A percentile compares a stretch with the other conserved stretches of the same genome.
phyloP scores from a whole-genome alignment of 2,797 vertebrate genomes.

The Peromyscus nudipes region DNA sequence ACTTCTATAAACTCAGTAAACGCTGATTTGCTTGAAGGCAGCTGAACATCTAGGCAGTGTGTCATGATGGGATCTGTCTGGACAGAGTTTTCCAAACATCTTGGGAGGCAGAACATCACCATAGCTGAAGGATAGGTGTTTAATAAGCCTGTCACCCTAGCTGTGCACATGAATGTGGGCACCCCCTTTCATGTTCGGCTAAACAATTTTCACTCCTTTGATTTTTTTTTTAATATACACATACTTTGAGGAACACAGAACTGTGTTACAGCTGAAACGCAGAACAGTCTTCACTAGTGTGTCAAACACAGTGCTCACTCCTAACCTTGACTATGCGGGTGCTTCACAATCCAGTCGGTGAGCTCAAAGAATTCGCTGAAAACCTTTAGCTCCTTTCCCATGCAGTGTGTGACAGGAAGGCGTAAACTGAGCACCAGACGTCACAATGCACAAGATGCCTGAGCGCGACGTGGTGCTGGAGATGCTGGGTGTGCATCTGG shows the following conservation, averaged over 20 bases:
- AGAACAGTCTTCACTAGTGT: rapidly evolving
- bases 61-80: background rate
- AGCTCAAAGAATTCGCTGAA: background rate
- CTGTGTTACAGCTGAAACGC: rapidly evolving
- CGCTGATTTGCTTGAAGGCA: background rate
- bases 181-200: background rate
- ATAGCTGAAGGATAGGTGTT: background rate
- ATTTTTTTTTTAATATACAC: background rate
- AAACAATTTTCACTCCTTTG: background rate
- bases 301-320: rapidly evolving
- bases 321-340: rapidly evolving
- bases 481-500: rapidly evolving
- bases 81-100: background rate
- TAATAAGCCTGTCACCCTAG: rapidly evolving
- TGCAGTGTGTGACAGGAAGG: rapidly evolving
- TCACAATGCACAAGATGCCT: rapidly evolving
- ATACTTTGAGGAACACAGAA: rapidly evolving
- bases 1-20: background rate
- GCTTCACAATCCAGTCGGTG: rapidly evolving
- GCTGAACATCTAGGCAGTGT: background rate
- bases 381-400: background rate
- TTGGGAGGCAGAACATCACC: background rate
- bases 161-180: rapidly evolving
- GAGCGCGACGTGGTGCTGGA: rapidly evolving
- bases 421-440: rapidly evolving